These are phyloP conservation scores for Geodia barretti DNA, from an alignment of 37 sponge, comb jelly and placozoan genomes.

Conservation along the genomic window DNA sequence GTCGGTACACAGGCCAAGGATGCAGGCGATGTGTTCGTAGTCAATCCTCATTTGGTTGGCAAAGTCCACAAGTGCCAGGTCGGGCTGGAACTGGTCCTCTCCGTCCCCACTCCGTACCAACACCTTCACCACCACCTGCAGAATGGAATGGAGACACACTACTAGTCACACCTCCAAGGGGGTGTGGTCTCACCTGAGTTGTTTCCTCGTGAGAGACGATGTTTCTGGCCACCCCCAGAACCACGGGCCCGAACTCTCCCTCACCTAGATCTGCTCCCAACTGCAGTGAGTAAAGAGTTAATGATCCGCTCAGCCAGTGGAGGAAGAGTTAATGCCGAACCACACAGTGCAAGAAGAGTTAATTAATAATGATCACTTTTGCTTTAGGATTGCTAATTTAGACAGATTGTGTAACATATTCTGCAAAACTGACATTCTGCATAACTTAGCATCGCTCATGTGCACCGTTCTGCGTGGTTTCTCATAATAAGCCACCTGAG, in stretches of 20 bases:
- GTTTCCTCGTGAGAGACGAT: slow-evolving; percentile 7
- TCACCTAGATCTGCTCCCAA: slow-evolving; percentile 66
- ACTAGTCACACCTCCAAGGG: too few relatives aligned
- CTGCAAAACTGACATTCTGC: not conserved
- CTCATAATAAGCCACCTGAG: too few relatives aligned
- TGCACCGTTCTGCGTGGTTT: too few relatives aligned
- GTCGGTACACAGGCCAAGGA: slow-evolving; percentile 81
- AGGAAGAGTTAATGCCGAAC: too few relatives aligned
- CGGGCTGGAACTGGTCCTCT: slow-evolving; percentile 32
- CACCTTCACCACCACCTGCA: slow-evolving; percentile 1
- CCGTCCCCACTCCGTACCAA: slow-evolving; percentile 13
- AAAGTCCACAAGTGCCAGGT: slow-evolving; percentile 56
- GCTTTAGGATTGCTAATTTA: too few relatives aligned
- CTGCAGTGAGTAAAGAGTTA: slow-evolving; percentile 10
- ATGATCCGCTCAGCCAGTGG: not conserved
- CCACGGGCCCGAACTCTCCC: slow-evolving; percentile 82
- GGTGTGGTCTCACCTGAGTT: slow-evolving; percentile 55
- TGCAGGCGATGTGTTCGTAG: slow-evolving; percentile 58
- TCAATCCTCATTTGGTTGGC: slow-evolving; percentile 78
- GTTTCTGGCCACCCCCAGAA: slow-evolving; percentile 40
- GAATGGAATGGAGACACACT: not conserved
- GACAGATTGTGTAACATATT: not conserved
- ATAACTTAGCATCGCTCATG: not conserved
- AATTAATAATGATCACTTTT: not conserved
- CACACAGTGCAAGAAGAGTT: not conserved